Percentiles rank a stretch among this genome's conserved stretches.
These are phyloP conservation scores for Cydia fagiglandana DNA, from an alignment of 1,140 invertebrate species.

Conservation along the genomic window DNA sequence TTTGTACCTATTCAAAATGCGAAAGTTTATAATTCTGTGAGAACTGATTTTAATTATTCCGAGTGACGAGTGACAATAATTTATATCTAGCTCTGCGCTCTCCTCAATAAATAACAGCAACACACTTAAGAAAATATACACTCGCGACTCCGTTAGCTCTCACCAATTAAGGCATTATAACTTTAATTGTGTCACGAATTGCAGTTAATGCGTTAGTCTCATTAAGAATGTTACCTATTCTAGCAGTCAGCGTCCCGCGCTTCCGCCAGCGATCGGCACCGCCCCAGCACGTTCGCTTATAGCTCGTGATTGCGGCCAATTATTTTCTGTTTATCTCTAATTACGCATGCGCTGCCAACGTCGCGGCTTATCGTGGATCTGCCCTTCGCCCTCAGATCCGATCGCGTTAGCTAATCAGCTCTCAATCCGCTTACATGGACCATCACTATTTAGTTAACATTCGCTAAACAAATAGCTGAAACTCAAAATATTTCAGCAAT, in stretches of 20 bases:
- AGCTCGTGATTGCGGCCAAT: constrained; percentile 75
- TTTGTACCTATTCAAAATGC: too few relatives aligned
- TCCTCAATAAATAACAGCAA: constrained; percentile 4
- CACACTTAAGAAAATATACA: not conserved
- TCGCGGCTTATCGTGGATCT: constrained; percentile 70
- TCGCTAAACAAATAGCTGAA: not conserved
- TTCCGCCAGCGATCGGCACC: constrained; percentile 47
- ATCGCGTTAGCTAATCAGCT: constrained; percentile 73
- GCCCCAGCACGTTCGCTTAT: constrained; percentile 61
- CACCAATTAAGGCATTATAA: constrained; percentile 29
- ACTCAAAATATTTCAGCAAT: not conserved
- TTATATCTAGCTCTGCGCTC: not conserved
- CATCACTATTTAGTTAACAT: constrained; percentile 48
- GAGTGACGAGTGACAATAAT: not conserved
- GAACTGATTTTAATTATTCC: not conserved
- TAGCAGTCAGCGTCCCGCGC: constrained; percentile 37
- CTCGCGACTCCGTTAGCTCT: not conserved
- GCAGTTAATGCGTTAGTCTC: constrained; percentile 30
- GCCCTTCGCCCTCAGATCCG: constrained; percentile 75
- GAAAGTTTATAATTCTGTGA: too few relatives aligned
- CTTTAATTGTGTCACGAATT: constrained; percentile 31
- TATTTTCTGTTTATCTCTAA: constrained; percentile 79
- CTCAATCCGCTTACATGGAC: constrained; percentile 65
- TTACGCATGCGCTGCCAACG: constrained; percentile 76
- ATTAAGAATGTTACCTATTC: constrained; percentile 39